Evolutionary conservation across 2,888 invertebrate species (phyloP).

Genomic region (Troides oblongomaculatus): DNA sequence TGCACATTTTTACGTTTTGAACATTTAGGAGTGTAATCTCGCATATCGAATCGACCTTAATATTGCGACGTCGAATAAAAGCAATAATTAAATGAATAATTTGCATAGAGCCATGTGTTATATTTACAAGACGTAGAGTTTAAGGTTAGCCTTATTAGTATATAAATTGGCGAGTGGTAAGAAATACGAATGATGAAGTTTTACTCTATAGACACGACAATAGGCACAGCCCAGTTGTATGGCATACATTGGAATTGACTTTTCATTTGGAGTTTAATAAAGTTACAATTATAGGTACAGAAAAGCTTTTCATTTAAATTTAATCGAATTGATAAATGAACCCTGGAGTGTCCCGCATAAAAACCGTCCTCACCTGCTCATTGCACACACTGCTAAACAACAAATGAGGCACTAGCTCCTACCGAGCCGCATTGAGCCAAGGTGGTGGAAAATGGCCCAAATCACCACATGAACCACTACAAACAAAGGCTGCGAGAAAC

Average conservation of each 20-base stretch:
- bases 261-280: conserved; percentile 72
- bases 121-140: conserved; percentile 61
- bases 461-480: no score
- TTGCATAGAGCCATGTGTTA: conserved; percentile 49
- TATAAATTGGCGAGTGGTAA: conserved; percentile 62
- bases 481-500: no score
- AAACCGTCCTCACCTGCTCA: no score
- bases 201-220: conserved; percentile 62
- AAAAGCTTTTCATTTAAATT: conserved; percentile 36
- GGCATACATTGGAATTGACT: conserved; percentile 67
- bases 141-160: conserved; percentile 78
- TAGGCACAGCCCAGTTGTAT: conserved; percentile 72
- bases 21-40: background rate
- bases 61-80: conserved; percentile 32
- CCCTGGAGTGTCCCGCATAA: background rate
- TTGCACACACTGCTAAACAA: no score
- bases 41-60: background rate
- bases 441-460: no score
- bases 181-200: conserved; percentile 63
- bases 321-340: background rate
- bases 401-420: no score
- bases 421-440: no score
- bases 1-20: background rate
- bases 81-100: conserved; percentile 50
- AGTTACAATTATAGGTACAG: conserved; percentile 56